Evolutionary conservation across 2,888 invertebrate species (phyloP).

Genomic region (Eupsilia transversa): DNA sequence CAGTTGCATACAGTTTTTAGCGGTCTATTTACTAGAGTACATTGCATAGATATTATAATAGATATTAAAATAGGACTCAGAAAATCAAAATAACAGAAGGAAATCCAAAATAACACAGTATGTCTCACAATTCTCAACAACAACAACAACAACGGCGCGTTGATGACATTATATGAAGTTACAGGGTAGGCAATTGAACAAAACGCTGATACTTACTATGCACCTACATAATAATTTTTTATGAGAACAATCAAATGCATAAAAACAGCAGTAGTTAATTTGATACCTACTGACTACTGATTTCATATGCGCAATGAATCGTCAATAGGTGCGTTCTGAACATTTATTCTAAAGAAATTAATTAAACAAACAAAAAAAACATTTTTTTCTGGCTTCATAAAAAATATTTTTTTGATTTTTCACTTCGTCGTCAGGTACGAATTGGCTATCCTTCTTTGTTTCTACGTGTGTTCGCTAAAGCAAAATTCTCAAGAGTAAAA

Average conservation of each 20-base stretch:
- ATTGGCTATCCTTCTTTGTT: too few species aligned
- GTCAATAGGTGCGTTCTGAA: too few species aligned
- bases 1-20: too few species aligned
- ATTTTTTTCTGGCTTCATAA: too few species aligned
- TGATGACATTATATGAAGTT: background rate
- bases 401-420: too few species aligned
- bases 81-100: too few species aligned
- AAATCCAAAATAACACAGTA: too few species aligned
- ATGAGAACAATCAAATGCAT: background rate
- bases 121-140: background rate
- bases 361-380: background rate
- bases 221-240: background rate
- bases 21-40: too few species aligned
- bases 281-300: background rate
- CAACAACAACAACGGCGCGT: background rate
- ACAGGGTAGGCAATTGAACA: background rate
- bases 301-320: background rate
- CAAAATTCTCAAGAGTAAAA: conserved; percentile 16
- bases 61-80: too few species aligned
- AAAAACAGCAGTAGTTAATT: background rate
- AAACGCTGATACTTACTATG: background rate
- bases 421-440: too few species aligned
- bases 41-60: too few species aligned
- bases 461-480: background rate
- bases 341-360: background rate